Evolutionary conservation across 1,140 invertebrate species (phyloP).

Genomic region (Bombus breviceps): DNA sequence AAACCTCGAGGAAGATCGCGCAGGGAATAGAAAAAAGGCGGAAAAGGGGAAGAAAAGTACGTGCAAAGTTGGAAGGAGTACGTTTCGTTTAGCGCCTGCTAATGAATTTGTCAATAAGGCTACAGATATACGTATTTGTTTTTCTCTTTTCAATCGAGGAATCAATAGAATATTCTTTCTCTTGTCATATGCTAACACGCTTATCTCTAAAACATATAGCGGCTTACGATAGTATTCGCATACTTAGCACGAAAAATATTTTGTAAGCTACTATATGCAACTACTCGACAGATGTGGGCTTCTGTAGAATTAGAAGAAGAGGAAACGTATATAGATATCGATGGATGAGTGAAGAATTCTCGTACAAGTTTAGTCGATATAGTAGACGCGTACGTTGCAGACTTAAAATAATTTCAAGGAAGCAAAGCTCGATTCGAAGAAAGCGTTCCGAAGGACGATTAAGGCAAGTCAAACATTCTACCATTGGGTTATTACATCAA

Average conservation of each 20-base stretch:
- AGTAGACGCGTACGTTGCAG: too few relatives aligned
- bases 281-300: too few relatives aligned
- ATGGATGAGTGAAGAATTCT: not conserved
- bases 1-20: not conserved
- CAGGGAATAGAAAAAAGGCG: not conserved
- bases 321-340: too few relatives aligned
- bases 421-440: not conserved
- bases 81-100: not conserved
- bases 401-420: not conserved
- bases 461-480: not conserved
- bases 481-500: not conserved
- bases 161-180: too few relatives aligned
- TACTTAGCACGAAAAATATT: too few relatives aligned
- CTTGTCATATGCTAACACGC: too few relatives aligned
- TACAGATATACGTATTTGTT: too few relatives aligned
- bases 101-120: not conserved
- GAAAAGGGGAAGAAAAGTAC: rapidly evolving
- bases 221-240: too few relatives aligned
- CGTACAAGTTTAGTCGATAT: not conserved
- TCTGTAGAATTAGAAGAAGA: not conserved
- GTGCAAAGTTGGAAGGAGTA: not conserved
- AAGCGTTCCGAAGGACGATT: not conserved
- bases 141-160: too few relatives aligned
- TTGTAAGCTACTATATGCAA: too few relatives aligned
- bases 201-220: too few relatives aligned